Base-by-base conservation (phyloP, 1,140 invertebrate genomes). In the Cyclargus thomasi region DNA sequence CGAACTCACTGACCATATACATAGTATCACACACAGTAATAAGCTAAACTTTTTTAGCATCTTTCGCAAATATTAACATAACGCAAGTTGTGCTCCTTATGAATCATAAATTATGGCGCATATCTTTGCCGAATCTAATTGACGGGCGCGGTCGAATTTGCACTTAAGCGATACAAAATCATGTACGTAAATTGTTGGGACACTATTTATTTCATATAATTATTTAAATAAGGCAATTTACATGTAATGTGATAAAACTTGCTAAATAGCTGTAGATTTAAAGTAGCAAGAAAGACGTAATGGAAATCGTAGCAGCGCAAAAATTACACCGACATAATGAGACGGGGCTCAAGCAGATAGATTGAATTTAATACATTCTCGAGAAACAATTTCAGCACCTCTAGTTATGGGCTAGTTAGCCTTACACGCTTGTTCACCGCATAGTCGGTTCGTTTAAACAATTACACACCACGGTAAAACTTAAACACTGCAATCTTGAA, bases 141-240 rank as follows among this genome's bases (percentile, higher is more conserved):
- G 17, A 59, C 20, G 55, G 55, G 55, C 20, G 18, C 55, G 55
- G 55, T 11, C 55, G 55, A 59, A 59, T 59, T 59, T 59, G 55
- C 55, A 59, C 55, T 59, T 59, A 59, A 59, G 8, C 20, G 8
- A 20, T 57, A 59, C 20, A 59, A 59, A 59, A 59, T 21, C 55
- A 59, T 59, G 21, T 21, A 20, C 20, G 20, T 20, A 59, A 21
- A 59, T 18, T 11, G 7, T 18, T 59, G 3, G 55, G 20, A 59
- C 55, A 59, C 21, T 59, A 59, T 59, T 59, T 11, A 59, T 55
- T 55, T 18, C n/a, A 59, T 59, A 59, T 59, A 59, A 10, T 59
- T 59, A 59, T 59, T 18, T 21, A 20, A 59, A 59, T 59, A 11
- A 20, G 55, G 55, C 14, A 18, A 22, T 59, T 59, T 59, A 21